Evolutionary conservation across 2,113 vertebrate genomes (phyloP).

Genomic region (Pimephales promelas): DNA sequence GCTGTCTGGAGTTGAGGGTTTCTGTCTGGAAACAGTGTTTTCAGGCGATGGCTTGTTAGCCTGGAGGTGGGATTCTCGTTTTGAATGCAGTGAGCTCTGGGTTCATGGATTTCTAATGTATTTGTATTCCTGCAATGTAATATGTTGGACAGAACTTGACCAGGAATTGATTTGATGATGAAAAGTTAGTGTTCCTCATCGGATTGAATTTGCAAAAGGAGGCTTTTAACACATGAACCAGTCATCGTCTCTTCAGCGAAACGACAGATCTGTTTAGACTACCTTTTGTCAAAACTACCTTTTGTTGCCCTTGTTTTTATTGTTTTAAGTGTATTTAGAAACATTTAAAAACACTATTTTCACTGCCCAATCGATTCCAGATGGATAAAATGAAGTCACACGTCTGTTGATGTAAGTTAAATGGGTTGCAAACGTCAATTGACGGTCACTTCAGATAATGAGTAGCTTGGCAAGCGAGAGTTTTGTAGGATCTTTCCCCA

Average conservation of each 20-base stretch:
- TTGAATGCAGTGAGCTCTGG: not conserved
- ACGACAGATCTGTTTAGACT: too few relatives aligned
- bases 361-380: not conserved
- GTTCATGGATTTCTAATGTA: not conserved
- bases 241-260: too few relatives aligned
- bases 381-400: not conserved
- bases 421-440: constrained; percentile 24
- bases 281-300: too few relatives aligned
- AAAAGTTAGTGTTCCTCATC: not conserved
- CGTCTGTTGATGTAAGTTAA: not conserved
- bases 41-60: not conserved
- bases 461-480: not conserved
- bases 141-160: too few relatives aligned
- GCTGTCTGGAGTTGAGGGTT: not conserved
- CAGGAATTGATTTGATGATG: not conserved
- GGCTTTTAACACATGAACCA: too few relatives aligned
- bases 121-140: not conserved
- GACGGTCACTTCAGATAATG: not conserved
- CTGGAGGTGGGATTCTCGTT: not conserved
- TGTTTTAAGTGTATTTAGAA: not conserved
- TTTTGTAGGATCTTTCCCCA: not conserved
- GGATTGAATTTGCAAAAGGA: not conserved
- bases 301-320: too few relatives aligned
- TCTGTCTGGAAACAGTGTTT: not conserved
- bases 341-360: not conserved